phyloP scores from a whole-genome alignment of 2,888 invertebrate species.

The Drosophila monieri region DNA sequence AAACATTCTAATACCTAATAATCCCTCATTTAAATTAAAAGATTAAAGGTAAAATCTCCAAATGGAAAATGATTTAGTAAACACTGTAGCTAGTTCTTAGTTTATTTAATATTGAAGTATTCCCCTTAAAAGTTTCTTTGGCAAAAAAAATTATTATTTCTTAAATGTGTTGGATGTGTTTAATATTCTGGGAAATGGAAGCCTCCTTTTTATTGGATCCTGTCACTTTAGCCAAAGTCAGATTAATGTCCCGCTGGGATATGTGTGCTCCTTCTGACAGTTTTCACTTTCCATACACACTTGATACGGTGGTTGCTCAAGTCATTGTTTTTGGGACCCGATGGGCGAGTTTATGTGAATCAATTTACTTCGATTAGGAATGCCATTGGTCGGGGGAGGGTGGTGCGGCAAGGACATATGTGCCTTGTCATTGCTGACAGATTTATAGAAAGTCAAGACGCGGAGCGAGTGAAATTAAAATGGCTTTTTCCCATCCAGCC shows the following conservation, averaged over 20 bases:
- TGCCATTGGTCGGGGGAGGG: conserved; percentile 55
- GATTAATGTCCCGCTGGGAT: conserved; percentile 58
- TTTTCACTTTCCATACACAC: conserved; percentile 18
- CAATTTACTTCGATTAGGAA: conserved; percentile 79
- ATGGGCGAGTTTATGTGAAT: conserved; percentile 66
- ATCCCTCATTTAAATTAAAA: no score
- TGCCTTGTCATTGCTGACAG: conserved; percentile 64
- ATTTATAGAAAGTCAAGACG: conserved; percentile 69
- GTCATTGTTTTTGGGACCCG: conserved; percentile 35
- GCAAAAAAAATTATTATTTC: not conserved
- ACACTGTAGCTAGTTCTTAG: no score
- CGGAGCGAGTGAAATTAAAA: conserved; percentile 62
- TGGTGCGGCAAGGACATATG: conserved; percentile 1
- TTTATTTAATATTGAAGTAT: no score
- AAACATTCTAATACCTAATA: not conserved
- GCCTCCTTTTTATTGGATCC: not conserved
- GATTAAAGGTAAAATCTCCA: no score
- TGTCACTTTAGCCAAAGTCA: conserved; percentile 53
- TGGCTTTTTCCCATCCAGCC: conserved; percentile 64
- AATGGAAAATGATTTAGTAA: no score
- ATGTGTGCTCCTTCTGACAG: conserved; percentile 6
- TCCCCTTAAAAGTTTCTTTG: no score
- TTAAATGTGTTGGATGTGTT: not conserved
- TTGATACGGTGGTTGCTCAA: conserved; percentile 19
- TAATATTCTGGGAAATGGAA: not conserved